Conservation (phyloP, 2,888 invertebrate genomes). For the Allophyes oxyacanthae region DNA sequence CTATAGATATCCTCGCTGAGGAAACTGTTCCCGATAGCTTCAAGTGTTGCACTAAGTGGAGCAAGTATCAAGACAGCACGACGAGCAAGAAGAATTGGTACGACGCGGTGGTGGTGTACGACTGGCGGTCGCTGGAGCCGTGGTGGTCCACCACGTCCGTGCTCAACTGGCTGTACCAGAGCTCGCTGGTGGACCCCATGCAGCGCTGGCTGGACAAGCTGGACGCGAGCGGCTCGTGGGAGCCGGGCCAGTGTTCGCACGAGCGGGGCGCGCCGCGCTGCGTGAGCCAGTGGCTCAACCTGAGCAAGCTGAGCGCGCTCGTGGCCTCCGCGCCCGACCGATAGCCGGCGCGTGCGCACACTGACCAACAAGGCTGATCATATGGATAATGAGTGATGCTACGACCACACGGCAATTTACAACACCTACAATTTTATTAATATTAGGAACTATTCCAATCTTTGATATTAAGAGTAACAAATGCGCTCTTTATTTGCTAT, state of each 20-base stretch:
- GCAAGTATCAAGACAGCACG: conserved; percentile 57
- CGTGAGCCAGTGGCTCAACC: conserved; percentile 70
- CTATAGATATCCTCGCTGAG: conserved; percentile 47
- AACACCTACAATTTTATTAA: conserved; percentile 34
- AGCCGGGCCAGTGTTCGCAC: neutral
- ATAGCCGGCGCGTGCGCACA: conserved; percentile 46
- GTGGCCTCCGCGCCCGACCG: conserved; percentile 75
- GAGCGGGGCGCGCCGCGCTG: conserved; percentile 48
- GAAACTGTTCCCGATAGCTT: conserved; percentile 47
- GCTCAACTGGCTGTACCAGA: conserved; percentile 77
- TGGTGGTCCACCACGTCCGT: conserved; percentile 75
- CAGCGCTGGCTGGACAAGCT: conserved; percentile 79
- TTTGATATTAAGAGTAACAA: conserved; percentile 41
- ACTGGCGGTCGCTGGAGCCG: conserved; percentile 68
- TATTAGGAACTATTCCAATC: conserved; percentile 28
- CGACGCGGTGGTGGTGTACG: conserved; percentile 60
- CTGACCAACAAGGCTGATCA: conserved; percentile 41
- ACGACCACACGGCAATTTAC: conserved; percentile 46
- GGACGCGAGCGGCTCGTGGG: conserved; percentile 40
- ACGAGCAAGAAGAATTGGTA: conserved; percentile 60
- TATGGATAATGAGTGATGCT: conserved; percentile 42
- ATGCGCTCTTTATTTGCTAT: conserved; percentile 11
- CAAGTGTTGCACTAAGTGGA: conserved; percentile 75
- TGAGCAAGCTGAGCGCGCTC: conserved; percentile 72
- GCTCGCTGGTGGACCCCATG: conserved; percentile 76